phyloP scores from a whole-genome alignment of 2,888 invertebrate species.

The Drosophila melanocephala region DNA sequence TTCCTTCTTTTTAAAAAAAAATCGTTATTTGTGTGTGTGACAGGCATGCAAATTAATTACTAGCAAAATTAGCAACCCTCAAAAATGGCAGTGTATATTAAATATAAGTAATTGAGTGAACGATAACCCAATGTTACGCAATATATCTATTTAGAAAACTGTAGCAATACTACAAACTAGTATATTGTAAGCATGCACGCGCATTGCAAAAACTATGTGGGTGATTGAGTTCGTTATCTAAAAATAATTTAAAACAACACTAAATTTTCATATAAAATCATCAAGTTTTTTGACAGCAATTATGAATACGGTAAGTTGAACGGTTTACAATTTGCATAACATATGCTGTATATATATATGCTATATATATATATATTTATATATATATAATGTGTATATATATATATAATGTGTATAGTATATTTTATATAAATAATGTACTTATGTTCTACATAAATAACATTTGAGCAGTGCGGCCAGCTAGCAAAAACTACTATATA shows the following conservation, averaged over 20 bases:
- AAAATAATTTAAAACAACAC: conserved; percentile 15
- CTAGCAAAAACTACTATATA: conserved; percentile 6
- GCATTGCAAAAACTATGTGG: conserved; percentile 14
- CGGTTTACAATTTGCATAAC: neutral
- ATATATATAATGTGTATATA: neutral
- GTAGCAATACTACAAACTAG: conserved; percentile 5
- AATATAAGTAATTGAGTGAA: conserved; percentile 28
- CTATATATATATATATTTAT: neutral
- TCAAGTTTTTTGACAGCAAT: conserved; percentile 14
- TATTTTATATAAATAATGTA: conserved; percentile 7
- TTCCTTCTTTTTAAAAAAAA: neutral
- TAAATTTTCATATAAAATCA: neutral
- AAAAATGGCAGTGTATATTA: conserved; percentile 8
- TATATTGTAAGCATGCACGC: conserved; percentile 16
- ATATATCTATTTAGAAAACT: conserved; percentile 29
- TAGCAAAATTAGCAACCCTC: neutral
- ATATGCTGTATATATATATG: neutral
- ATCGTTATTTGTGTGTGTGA: conserved; percentile 22
- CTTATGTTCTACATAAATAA: conserved; percentile 12
- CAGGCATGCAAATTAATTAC: conserved; percentile 33
- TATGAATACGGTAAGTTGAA: conserved; percentile 27
- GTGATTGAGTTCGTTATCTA: conserved; percentile 11
- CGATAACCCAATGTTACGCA: conserved; percentile 46
- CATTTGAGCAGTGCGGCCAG: conserved; percentile 9
- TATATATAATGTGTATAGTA: neutral